A percentile compares a stretch with the other conserved stretches of the same genome.
Conservation (phyloP, 2,888 invertebrate genomes). For the Lathronympha strigana region DNA sequence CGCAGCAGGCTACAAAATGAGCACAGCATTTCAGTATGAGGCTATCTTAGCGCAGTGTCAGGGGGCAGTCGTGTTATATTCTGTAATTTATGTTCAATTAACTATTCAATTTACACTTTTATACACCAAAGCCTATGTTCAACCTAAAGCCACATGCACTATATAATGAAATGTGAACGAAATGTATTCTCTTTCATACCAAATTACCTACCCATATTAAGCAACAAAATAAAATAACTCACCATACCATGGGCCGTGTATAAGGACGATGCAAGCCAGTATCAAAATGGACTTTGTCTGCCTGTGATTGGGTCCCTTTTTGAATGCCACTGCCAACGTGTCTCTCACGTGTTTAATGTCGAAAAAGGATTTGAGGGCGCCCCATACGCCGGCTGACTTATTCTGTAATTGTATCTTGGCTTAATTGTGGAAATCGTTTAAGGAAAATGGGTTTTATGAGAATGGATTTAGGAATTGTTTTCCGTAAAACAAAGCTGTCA, state of each 20-base stretch:
- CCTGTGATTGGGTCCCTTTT: constrained; percentile 70
- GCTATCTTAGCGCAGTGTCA: too few relatives aligned
- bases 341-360: constrained; percentile 79
- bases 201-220: neutral
- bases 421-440: constrained; percentile 13
- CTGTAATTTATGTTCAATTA: too few relatives aligned
- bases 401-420: constrained; percentile 56
- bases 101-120: too few relatives aligned
- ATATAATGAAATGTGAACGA: neutral
- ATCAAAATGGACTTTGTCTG: constrained; percentile 71
- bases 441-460: constrained; percentile 11
- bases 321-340: constrained; percentile 79
- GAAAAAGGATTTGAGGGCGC: constrained; percentile 76
- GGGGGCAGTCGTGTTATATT: too few relatives aligned
- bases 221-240: constrained; percentile 54
- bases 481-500: neutral
- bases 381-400: constrained; percentile 47
- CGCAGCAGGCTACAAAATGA: too few relatives aligned
- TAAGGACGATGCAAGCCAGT: constrained; percentile 65
- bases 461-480: constrained; percentile 1
- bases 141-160: neutral
- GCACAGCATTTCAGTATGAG: too few relatives aligned
- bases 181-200: too few relatives aligned
- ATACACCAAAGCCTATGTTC: neutral
- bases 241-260: constrained; percentile 74